These are phyloP conservation scores for Oryzias woworae DNA, from an alignment of 2,113 vertebrate genomes.

Conservation along the genomic window DNA sequence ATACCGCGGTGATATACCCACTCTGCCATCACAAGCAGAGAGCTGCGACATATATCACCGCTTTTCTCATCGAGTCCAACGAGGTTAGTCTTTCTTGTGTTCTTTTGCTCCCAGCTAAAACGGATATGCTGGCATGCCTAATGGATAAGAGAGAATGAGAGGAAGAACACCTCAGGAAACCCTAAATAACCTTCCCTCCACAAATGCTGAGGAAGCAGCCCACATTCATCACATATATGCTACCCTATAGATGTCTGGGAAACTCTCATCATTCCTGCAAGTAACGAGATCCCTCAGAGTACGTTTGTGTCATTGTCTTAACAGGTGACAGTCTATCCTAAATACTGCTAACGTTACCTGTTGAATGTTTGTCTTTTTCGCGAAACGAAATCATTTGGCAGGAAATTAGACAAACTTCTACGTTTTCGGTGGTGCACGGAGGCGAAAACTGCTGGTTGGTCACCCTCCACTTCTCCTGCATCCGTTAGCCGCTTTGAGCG, in stretches of 20 bases:
- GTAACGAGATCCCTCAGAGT: no score
- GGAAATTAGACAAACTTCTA: no score
- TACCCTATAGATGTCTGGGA: no score
- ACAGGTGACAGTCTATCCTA: no score
- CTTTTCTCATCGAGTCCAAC: slow-evolving; percentile 63
- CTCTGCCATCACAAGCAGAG: slow-evolving; percentile 52
- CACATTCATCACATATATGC: slow-evolving; percentile 25
- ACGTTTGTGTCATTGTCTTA: no score
- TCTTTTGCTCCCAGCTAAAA: slow-evolving; percentile 54
- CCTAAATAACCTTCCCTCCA: slow-evolving; percentile 29
- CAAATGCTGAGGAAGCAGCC: slow-evolving; percentile 12
- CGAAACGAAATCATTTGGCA: no score
- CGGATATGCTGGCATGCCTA: slow-evolving; percentile 39
- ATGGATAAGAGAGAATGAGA: slow-evolving; percentile 47
- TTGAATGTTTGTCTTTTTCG: no score
- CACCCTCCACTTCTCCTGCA: slow-evolving; percentile 10
- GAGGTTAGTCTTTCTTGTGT: slow-evolving; percentile 51
- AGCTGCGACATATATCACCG: slow-evolving; percentile 51
- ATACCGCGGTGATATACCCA: slow-evolving; percentile 64
- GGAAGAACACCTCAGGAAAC: slow-evolving; percentile 18
- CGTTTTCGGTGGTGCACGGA: no score
- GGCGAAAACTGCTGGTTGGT: background rate
- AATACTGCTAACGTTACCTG: no score
- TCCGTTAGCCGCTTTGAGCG: slow-evolving; percentile 2
- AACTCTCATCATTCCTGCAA: no score